phyloP scores from a whole-genome alignment of 2,888 invertebrate species.

The Lasioglossum leucozonium region DNA sequence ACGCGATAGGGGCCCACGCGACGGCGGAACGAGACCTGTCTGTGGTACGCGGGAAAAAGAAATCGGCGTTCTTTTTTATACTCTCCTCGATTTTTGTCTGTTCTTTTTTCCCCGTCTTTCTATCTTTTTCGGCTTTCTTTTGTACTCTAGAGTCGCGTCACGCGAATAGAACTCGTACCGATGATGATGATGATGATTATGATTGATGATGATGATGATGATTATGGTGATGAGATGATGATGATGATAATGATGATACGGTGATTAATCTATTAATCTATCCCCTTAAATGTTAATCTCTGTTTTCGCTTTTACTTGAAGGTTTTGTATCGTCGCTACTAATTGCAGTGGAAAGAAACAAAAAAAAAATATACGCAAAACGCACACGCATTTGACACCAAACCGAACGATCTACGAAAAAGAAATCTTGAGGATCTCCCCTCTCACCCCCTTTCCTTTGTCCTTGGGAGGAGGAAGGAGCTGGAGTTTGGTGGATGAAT shows the following conservation, averaged over 20 bases:
- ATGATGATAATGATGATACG: neutral
- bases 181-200: neutral
- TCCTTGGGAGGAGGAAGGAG: too few species aligned
- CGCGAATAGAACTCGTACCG: conserved; percentile 64
- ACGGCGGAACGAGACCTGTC: neutral
- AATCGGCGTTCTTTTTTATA: neutral
- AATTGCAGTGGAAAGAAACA: conserved; percentile 80
- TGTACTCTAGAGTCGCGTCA: conserved; percentile 67
- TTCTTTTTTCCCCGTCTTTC: conserved; percentile 61
- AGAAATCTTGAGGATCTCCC: neutral
- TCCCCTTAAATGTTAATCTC: conserved; percentile 74
- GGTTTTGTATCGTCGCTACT: conserved; percentile 82
- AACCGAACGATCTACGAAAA: neutral
- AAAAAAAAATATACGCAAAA: conserved; percentile 66
- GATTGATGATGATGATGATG: neutral
- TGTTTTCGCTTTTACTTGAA: conserved; percentile 71
- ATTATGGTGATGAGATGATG: conserved; percentile 54
- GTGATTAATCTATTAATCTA: conserved; percentile 82
- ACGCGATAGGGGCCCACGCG: neutral
- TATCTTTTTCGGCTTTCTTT: conserved; percentile 65
- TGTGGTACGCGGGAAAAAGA: neutral
- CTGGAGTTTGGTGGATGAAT: too few species aligned
- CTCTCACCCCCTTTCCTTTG: neutral
- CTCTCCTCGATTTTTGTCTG: neutral
- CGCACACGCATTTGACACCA: conserved; percentile 65